Evolutionary conservation across 2,888 invertebrate species (phyloP), one percentile per base, ranked within the genome.

Genomic region (Spialia ferax): DNA sequence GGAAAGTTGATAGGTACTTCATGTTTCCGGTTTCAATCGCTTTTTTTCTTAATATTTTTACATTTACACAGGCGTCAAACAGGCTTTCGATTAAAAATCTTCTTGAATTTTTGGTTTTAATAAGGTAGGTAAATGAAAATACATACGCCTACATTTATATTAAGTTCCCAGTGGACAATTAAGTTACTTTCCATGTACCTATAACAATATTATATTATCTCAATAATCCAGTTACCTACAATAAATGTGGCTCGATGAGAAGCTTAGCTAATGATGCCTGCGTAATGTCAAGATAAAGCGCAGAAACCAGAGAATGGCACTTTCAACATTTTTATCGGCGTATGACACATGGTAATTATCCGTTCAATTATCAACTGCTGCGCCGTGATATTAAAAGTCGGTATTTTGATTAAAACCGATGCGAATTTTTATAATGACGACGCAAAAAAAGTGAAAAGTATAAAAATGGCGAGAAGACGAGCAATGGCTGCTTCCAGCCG

Each of bases 361-460:
- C 79, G 75, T 85, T 81, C 88, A 88, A 89, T 89, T 88, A 89
- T 85, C 86, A 85, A 76, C 78, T 78, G 81, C 79, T 77, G 77
- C 82, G 78, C 77, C 76, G 83, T 85, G 84, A 86, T 88, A 89
- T 89, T 89, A 86, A 86, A 48, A 84, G 80, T 80, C 81, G 88
- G 88, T 87, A 89, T 91, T 90, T 89, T 88, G 88, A 91, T 91
- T 89, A 91, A 89, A 91, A 85, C 80, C 84, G 83, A 86, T 84
- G 86, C 79, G 82, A 83, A 90, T 89, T 90, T 88, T 90, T 88
- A 88, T 87, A 89, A 86, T 84, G 83, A 85, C 84, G 74, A 76
- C 76, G 80, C 78, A 84, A 83, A 86, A 87, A 90, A 90, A 89
- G 87, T 74, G 80, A 88, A 87, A 83, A 76, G 73, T 80, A 84